Base-by-base conservation (phyloP, 2,113 vertebrate species). In the Stegastes partitus region DNA sequence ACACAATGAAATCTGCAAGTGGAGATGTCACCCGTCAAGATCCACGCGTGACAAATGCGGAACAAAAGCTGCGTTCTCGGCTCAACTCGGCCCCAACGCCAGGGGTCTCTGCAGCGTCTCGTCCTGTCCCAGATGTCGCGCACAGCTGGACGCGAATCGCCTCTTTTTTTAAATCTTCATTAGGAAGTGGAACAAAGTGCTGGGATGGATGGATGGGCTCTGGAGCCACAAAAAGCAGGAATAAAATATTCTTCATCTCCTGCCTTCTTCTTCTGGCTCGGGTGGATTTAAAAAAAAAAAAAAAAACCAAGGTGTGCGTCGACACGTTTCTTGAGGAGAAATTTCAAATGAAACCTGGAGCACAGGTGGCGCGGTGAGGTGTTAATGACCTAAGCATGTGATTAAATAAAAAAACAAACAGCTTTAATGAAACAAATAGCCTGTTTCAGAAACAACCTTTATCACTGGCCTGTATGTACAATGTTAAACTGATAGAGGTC, bases 321-420 rank as follows among this genome's bases (percentile, higher is more conserved):
- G n/a, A 16, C 67, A 5, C 31, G 11, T 47, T 65, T 26, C 47
- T 51, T 19, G 47, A 44, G 68, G 42, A 82, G 45, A 61, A 42
- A 66, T 81, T 37, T 39, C 51, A 57, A 85, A 87, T 82, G 22
- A 79, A 55, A 58, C 22, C 11, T 26, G 68, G 71, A 39, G 22
- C 76, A 68, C 82, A 74, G 68, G 77, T 71, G 82, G 68, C 3
- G 2, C 16, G 0, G 16, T 69, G 77, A 83, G 70, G 87, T 76
- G 86, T 83, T 86, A 82, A 84, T 85, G 77, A 87, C 58, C 67
- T 75, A 72, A 81, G 64, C 68, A 80, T 58, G 62, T 75, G 83
- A 68, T 71, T 34, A 9, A 34, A n/a, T n/a, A 47, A 0, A 8
- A 22, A 28, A 6, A 49, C 61, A 79, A 68, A 53, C 51, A 77